Conservation (phyloP, 2,113 vertebrate genomes). For the Trichechus manatus region DNA sequence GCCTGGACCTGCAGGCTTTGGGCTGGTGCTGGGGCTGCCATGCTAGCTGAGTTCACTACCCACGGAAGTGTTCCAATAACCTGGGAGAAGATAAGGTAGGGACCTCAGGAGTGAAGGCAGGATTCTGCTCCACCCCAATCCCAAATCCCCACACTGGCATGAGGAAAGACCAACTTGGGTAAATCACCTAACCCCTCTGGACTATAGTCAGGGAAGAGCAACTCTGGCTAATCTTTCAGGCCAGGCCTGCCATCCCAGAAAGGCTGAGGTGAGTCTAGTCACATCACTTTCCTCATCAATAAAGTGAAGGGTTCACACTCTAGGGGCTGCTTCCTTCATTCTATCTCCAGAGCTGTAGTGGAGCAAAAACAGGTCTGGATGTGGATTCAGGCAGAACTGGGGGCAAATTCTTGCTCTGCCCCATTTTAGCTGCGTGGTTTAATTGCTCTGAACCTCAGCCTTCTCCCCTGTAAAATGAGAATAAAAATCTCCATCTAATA, state of each 20-base stretch:
- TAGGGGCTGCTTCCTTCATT: neutral
- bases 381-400: neutral
- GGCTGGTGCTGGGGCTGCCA: conserved; percentile 89
- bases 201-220: neutral
- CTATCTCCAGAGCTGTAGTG: neutral
- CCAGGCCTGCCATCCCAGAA: neutral
- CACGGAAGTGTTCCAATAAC: conserved; percentile 96
- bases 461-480: neutral
- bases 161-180: neutral
- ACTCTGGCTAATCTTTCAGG: conserved; percentile 22
- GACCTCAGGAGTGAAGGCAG: neutral
- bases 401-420: neutral
- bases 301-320: neutral
- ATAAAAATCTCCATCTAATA: neutral
- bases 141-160: neutral
- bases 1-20: conserved; percentile 95
- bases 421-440: neutral
- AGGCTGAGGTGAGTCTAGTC: neutral
- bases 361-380: neutral
- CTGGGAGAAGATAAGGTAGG: conserved; percentile 83
- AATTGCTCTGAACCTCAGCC: neutral
- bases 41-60: conserved; percentile 91
- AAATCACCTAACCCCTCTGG: neutral
- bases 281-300: neutral
- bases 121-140: neutral